Conservation (phyloP, 2,797 vertebrate genomes). For the Eremophila alpestris region DNA sequence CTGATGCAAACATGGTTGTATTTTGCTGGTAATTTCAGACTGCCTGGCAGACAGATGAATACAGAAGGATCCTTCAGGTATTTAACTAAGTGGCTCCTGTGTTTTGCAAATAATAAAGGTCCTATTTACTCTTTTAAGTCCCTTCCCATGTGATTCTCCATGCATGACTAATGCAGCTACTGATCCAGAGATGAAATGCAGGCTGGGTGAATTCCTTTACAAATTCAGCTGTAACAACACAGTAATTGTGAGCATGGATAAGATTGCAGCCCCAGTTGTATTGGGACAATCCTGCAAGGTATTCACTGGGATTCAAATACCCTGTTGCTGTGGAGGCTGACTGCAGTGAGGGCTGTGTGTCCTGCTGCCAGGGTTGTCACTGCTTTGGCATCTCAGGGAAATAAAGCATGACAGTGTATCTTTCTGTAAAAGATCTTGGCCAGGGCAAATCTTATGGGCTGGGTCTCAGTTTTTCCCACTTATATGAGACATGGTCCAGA, state of each 20-base stretch:
- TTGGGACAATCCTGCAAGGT: not conserved
- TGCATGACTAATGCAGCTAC: slow-evolving; percentile 41
- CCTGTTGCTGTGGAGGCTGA: not conserved
- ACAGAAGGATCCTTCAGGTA: slow-evolving; percentile 84
- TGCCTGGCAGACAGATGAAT: slow-evolving; percentile 81
- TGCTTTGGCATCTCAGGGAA: not conserved
- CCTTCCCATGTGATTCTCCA: not conserved
- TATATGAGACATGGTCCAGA: not conserved
- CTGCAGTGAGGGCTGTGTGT: not conserved
- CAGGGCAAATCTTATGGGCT: not conserved
- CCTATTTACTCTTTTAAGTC: not conserved
- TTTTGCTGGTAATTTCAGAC: slow-evolving; percentile 81
- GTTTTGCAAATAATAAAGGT: not conserved
- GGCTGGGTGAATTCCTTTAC: not conserved
- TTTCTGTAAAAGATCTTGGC: not conserved
- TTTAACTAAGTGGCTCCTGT: slow-evolving; percentile 49
- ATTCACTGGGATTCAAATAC: not conserved
- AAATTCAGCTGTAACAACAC: not conserved
- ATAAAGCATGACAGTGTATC: not conserved
- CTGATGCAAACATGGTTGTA: slow-evolving; percentile 20
- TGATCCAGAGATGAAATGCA: not conserved
- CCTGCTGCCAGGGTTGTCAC: not conserved
- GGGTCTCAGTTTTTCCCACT: not conserved
- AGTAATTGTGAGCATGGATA: not conserved
- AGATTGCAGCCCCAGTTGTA: not conserved